Evolutionary conservation across 2,888 invertebrate species (phyloP), one percentile per base, ranked within the genome.

Genomic region (Aspidiotus destructor): DNA sequence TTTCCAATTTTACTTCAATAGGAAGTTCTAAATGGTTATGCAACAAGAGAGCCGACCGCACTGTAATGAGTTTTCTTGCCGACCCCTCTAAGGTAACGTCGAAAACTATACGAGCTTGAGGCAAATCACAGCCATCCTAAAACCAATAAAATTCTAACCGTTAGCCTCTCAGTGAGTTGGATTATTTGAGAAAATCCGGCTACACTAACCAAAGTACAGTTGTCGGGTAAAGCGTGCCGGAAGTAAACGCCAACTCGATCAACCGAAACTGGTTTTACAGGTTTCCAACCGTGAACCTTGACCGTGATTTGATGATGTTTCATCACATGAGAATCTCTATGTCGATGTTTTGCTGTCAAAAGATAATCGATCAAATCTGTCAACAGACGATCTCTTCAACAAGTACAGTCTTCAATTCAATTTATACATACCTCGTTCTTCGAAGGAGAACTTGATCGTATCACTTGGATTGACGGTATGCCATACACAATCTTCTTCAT

Each of bases 191-290:
- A 48, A 48, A 48, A 13, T n/a, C 11, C 10, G n/a, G 48, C 6
- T 13, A 13, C 15, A 67, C 44, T 57, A 15, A 67, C 67, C 40
- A 67, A 40, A 17, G 67, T 55, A 70, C 77, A 75, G 60, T 76
- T 72, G 71, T 80, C 78, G 9, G 80, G 77, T 44, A 76, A 77
- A 0, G 86, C 84, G 71, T 85, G 84, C n/a, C 92, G 80, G 77
- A 97, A 98, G 80, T 89, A 98, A 57, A 90, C 85, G 2, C 98
- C 98, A 28, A 97, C 96, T 77, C 91, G 87, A 79, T 99, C 98
- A 0, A 99, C 91, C 9, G 94, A 91, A 15, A 99, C 89, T 0
- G 97, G 93, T 73, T 87, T 86, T 63, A 92, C 85, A 48, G 84
- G 81, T 72, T 86, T 83, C 94, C 96, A 98, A 64, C 93, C 94